Conservation (phyloP, 64 coral and sea anemone species). For the Pocillopora verrucosa region DNA sequence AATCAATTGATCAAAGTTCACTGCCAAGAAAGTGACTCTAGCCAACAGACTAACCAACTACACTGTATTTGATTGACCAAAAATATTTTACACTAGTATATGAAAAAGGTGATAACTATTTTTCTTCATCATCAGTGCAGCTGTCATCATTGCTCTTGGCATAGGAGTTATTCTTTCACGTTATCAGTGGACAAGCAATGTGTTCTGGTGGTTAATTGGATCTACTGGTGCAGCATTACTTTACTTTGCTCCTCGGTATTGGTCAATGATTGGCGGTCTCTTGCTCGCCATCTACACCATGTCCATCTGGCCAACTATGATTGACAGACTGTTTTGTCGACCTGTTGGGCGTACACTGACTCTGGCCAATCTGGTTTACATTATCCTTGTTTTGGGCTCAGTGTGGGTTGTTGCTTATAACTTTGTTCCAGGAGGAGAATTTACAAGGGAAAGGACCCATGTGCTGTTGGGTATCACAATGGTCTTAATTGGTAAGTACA, state of each 20-base stretch:
- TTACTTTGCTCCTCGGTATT: constrained; percentile 75
- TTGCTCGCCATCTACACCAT: constrained; percentile 75
- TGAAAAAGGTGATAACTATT: neutral
- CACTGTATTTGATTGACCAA: too few species aligned
- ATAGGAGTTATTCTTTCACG: constrained; percentile 75
- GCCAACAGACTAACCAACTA: too few species aligned
- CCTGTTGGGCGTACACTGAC: constrained; percentile 56
- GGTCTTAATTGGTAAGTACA: constrained; percentile 79
- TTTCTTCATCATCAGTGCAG: constrained; percentile 52
- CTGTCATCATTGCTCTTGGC: constrained; percentile 61
- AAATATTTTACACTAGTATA: too few species aligned
- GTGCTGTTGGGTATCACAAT: constrained; percentile 72
- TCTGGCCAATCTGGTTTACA: constrained; percentile 73
- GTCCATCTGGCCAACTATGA: constrained; percentile 97
- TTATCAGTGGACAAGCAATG: constrained; percentile 63
- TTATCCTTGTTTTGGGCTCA: constrained; percentile 78
- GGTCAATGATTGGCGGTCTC: constrained; percentile 71
- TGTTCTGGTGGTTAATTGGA: constrained; percentile 82
- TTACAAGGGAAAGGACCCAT: constrained; percentile 88
- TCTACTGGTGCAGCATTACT: constrained; percentile 68
- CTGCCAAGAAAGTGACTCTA: too few species aligned
- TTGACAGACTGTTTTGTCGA: constrained; percentile 88
- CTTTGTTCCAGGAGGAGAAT: constrained; percentile 93
- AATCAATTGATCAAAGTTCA: too few species aligned
- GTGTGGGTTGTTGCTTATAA: constrained; percentile 98